Conservation (phyloP, 2,888 invertebrate species). For the Oscheius sp. region DNA sequence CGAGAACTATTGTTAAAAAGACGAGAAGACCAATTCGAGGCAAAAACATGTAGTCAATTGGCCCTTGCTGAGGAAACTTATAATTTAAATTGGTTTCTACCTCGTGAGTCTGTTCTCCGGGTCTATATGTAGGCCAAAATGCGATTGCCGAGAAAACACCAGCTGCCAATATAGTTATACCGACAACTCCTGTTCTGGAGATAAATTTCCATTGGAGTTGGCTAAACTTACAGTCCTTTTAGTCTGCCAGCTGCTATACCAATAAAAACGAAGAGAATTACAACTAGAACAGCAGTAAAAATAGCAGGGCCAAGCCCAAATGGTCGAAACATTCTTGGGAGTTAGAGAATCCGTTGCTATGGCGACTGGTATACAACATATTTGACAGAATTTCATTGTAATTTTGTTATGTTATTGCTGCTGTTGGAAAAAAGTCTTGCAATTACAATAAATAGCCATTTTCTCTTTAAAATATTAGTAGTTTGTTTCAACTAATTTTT, state of each 20-base stretch:
- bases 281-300: slow-evolving; percentile 1
- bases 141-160: not conserved
- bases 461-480: no score
- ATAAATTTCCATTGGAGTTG: not conserved
- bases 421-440: no score
- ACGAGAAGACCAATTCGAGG: slow-evolving; percentile 5
- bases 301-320: slow-evolving; percentile 22
- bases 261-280: not conserved
- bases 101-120: not conserved
- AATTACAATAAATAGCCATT: no score
- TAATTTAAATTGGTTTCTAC: not conserved
- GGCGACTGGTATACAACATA: not conserved
- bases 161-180: not conserved
- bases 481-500: no score
- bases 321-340: slow-evolving; percentile 11
- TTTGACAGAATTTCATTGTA: no score
- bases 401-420: no score
- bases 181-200: slow-evolving; percentile 3
- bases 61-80: not conserved
- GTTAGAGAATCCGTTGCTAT: not conserved
- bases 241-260: slow-evolving; percentile 1
- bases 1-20: not conserved
- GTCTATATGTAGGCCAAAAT: slow-evolving; percentile 14
- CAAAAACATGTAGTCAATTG: slow-evolving; percentile 3
- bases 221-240: slow-evolving; percentile 10